phyloP scores from a whole-genome alignment of 2,888 invertebrate species.

The Aphodius granarius region DNA sequence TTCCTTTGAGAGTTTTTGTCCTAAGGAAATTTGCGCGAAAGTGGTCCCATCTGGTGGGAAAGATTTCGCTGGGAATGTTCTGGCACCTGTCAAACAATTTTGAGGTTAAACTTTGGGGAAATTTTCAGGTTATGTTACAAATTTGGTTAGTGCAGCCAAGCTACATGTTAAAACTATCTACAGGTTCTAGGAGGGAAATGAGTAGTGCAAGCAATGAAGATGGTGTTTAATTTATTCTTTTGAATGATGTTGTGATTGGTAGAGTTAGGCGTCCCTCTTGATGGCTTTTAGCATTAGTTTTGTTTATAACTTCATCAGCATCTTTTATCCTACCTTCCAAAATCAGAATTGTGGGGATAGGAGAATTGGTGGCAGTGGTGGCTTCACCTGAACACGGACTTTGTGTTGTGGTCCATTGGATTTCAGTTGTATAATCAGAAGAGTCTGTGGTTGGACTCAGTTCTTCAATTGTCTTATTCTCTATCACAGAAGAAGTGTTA shows the following conservation, averaged over 20 bases:
- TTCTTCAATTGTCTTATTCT: slow-evolving; percentile 14
- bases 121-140: neutral
- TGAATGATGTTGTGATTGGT: neutral
- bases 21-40: slow-evolving; percentile 86
- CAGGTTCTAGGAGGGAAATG: neutral
- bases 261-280: neutral
- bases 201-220: neutral
- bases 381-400: slow-evolving; percentile 47
- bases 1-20: slow-evolving; percentile 84
- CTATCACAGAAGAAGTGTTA: slow-evolving; percentile 14
- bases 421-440: slow-evolving; percentile 8
- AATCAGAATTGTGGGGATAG: slow-evolving; percentile 76
- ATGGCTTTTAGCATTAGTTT: slow-evolving; percentile 28
- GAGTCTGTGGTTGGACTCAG: slow-evolving; percentile 14
- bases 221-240: neutral
- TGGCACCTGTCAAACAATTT: slow-evolving; percentile 64
- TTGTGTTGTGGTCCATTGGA: slow-evolving; percentile 25
- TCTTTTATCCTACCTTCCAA: slow-evolving; percentile 71
- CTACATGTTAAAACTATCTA: neutral
- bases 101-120: neutral
- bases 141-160: neutral
- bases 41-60: slow-evolving; percentile 93
- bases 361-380: slow-evolving; percentile 54
- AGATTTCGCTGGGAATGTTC: slow-evolving; percentile 86
- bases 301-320: neutral